Percentiles rank a stretch among this genome's conserved stretches.
Conservation (phyloP, 2,888 invertebrate genomes). For the Apodemia hepburni region DNA sequence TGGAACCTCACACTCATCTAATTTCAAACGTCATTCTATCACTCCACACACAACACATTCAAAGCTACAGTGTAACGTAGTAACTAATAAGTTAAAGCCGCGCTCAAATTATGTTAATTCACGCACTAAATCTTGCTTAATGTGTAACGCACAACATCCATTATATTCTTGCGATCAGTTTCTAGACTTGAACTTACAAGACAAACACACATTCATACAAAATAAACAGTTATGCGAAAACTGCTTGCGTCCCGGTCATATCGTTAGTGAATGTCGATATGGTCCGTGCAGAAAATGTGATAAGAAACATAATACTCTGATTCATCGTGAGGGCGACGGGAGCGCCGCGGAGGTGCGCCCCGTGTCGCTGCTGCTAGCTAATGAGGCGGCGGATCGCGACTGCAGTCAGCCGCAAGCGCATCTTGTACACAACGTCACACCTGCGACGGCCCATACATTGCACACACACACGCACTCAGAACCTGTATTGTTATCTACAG, state of each 20-base stretch:
- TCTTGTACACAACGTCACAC: not conserved
- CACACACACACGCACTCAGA: slow-evolving; percentile 2
- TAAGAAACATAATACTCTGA: slow-evolving; percentile 12
- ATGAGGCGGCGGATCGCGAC: not conserved
- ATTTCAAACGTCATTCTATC: not conserved
- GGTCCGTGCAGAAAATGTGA: slow-evolving; percentile 16
- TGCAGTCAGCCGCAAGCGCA: not conserved
- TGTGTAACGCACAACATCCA: slow-evolving; percentile 9
- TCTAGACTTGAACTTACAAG: not conserved
- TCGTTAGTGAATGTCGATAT: slow-evolving; percentile 3
- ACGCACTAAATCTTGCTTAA: not conserved
- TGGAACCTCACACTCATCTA: not conserved
- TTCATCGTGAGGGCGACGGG: slow-evolving; percentile 13
- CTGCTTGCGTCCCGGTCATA: slow-evolving; percentile 14
- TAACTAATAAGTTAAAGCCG: not conserved
- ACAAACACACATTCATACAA: slow-evolving; percentile 8
- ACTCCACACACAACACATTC: not conserved
- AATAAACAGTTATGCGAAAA: slow-evolving; percentile 16
- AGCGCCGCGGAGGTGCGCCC: not conserved
- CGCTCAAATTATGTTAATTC: not conserved
- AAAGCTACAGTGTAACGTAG: not conserved
- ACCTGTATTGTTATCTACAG: slow-evolving; percentile 16
- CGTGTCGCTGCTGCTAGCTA: not conserved
- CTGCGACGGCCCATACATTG: not conserved
- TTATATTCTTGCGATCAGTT: slow-evolving; percentile 9